A percentile compares a stretch with the other conserved stretches of the same genome.
phyloP scores from a whole-genome alignment of 2,113 vertebrate genomes.

The Steatornis caripensis region DNA sequence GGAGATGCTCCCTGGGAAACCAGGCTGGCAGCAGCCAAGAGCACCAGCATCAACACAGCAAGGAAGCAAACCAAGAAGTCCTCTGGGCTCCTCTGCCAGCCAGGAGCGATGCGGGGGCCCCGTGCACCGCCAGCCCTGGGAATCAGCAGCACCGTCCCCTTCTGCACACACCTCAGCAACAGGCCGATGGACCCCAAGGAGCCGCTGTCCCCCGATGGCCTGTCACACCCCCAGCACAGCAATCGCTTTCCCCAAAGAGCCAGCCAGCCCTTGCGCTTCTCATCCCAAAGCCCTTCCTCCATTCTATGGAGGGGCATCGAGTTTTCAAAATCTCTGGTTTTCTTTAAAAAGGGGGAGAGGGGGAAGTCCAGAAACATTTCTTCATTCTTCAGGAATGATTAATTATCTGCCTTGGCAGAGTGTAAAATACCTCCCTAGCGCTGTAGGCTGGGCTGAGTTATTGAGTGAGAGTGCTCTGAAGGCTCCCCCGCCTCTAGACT shows the following conservation, averaged over 20 bases:
- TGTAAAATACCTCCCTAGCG: constrained; percentile 14
- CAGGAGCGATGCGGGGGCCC: rapidly evolving
- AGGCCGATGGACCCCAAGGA: neutral
- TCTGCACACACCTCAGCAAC: neutral
- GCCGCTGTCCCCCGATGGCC: neutral
- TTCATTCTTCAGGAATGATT: constrained; percentile 59
- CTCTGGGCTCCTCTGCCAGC: neutral
- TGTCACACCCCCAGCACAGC: neutral
- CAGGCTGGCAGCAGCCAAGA: neutral
- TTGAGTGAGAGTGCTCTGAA: constrained; percentile 29
- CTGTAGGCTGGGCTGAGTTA: constrained; percentile 58
- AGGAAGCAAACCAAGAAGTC: neutral
- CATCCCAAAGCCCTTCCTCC: neutral
- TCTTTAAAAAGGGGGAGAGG: too few species aligned
- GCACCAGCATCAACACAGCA: neutral
- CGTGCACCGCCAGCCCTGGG: neutral
- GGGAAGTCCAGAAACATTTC: neutral
- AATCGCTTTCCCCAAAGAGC: neutral
- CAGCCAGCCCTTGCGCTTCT: neutral
- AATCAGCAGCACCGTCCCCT: neutral
- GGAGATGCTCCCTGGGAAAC: neutral
- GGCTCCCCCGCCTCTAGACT: neutral
- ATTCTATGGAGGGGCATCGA: neutral
- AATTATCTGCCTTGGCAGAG: constrained; percentile 40
- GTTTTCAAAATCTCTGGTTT: neutral